Base-by-base conservation (phyloP, 1,140 invertebrate species). In the Drosophila sp. region DNA sequence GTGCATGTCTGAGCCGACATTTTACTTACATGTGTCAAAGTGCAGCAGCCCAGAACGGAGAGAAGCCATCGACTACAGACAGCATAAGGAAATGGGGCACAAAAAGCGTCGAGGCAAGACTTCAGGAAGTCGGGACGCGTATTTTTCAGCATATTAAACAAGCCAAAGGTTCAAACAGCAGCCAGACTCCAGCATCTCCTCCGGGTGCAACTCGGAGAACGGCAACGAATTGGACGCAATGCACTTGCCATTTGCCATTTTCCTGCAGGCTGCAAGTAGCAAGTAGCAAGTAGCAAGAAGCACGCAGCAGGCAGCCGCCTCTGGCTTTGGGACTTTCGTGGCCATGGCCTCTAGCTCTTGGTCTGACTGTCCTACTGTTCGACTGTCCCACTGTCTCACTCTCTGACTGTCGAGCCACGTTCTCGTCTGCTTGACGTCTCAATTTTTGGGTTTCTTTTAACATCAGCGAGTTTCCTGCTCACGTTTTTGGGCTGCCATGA, bases 111-210 rank as follows among this genome's bases (percentile, higher is more conserved):
- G 50, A 13, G 8, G 27, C 41, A 53, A 53, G 71, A 74, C 72
- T 73, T 64, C 72, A 77, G 80, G 66, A 86, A 81, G 82, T 81
- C 71, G 66, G 50, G 71, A 78, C 78, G 82, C 76, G 76, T 79
- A 89, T 89, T 87, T 86, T 87, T 82, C 82, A 89, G 82, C 82
- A 87, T 87, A 87, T 87, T 87, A 89, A 87, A 78, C 82, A 87
- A 87, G 84, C 71, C 82, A 87, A 89, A 74, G 61, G 57, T 56
- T 69, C 46, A 69, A 54, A 25, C 38, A 25, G 14, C 69, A 76
- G 36, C 7, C 46, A 25, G 27, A 0, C 50, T 29, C 27, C 7
- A 0, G 27, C 21, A 21, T 21, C 21, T 27, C 13, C 36, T 25
- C 11, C 16, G 67, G 57, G 64, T 77, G 50, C 66, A 76, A 50